phyloP scores from a whole-genome alignment of 2,888 invertebrate species.

The Hypomecis punctinalis region DNA sequence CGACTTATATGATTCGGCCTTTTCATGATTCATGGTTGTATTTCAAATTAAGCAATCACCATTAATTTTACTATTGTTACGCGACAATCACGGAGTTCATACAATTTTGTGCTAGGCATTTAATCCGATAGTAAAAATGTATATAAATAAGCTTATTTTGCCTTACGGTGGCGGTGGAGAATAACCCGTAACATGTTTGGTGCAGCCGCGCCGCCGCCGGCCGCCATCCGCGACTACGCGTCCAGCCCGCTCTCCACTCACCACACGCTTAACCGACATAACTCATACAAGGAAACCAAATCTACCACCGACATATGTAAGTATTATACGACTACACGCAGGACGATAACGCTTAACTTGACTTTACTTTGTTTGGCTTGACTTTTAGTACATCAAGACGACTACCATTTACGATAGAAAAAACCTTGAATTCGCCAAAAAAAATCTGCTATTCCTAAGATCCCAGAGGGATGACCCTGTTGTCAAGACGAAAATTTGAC shows the following conservation, averaged over 20 bases:
- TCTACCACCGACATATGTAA: conserved; percentile 70
- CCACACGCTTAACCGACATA: conserved; percentile 73
- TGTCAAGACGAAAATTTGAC: too few species aligned
- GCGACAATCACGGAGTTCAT: neutral
- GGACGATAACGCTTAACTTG: neutral
- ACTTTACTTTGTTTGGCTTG: too few species aligned
- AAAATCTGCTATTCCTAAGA: too few species aligned
- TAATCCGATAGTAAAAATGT: too few species aligned
- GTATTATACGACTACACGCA: conserved; percentile 43
- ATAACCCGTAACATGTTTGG: conserved; percentile 66
- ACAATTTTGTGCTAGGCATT: neutral
- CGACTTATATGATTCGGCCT: too few species aligned
- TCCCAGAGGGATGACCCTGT: too few species aligned
- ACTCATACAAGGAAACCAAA: conserved; percentile 80
- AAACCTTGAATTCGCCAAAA: too few species aligned
- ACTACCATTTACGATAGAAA: too few species aligned
- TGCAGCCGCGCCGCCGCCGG: conserved; percentile 53
- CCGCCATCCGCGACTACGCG: conserved; percentile 65
- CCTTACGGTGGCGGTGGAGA: conserved; percentile 59
- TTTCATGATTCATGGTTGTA: too few species aligned
- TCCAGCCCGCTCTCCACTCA: conserved; percentile 56
- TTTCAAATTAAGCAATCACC: too few species aligned
- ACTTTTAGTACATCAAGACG: too few species aligned
- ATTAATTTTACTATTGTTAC: too few species aligned
- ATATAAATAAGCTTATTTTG: neutral